phyloP scores from a whole-genome alignment of 2,797 vertebrate genomes.

The Eulemur rubriventer region DNA sequence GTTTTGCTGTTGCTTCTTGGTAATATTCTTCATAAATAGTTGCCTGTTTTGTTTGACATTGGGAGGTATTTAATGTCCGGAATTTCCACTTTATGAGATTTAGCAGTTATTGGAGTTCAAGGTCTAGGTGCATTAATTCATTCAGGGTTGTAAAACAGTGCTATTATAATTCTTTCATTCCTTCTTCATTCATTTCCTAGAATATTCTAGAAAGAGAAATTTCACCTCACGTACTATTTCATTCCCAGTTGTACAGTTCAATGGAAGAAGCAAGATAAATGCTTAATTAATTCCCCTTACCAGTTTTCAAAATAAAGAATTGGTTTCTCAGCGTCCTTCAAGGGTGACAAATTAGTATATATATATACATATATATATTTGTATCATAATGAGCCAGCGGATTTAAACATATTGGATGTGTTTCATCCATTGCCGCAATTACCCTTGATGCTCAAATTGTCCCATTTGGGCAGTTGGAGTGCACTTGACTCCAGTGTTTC shows the following conservation, averaged over 20 bases:
- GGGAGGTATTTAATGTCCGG: too few relatives aligned
- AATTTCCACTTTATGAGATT: not conserved
- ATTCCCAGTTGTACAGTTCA: not conserved
- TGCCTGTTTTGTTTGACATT: not conserved
- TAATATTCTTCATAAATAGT: not conserved
- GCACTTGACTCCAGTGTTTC: not conserved
- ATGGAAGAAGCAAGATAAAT: not conserved
- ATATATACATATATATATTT: not conserved
- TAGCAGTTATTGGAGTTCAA: not conserved
- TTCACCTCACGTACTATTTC: not conserved
- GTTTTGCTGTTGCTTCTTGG: not conserved
- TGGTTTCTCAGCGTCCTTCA: not conserved
- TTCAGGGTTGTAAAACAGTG: not conserved
- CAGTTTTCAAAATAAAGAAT: not conserved
- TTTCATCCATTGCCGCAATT: not conserved
- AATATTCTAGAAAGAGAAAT: not conserved
- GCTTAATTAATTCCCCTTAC: not conserved
- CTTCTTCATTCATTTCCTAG: not conserved
- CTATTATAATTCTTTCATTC: not conserved
- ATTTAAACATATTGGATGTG: not conserved
- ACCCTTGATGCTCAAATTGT: not conserved
- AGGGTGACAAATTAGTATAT: not conserved
- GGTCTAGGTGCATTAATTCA: not conserved
- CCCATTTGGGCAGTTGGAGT: not conserved
- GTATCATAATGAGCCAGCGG: not conserved